These are phyloP conservation scores for Lutraria rhynchaena DNA, from an alignment of 1,140 invertebrate genomes.

Conservation along the genomic window DNA sequence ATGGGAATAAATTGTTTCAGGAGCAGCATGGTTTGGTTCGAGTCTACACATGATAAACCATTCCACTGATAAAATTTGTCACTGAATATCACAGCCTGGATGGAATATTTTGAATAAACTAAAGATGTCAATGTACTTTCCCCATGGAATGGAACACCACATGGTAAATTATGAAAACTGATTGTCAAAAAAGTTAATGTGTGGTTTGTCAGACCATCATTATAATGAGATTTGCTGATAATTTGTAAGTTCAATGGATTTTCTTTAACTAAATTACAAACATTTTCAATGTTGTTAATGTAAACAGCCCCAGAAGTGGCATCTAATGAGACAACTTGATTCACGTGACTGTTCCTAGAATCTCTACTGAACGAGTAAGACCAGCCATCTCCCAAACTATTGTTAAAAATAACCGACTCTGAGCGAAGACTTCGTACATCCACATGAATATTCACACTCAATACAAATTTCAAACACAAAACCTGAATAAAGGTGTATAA, in stretches of 20 bases:
- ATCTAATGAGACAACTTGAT: constrained; percentile 42
- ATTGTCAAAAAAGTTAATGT: constrained; percentile 63
- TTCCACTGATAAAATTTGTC: constrained; percentile 42
- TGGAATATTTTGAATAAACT: constrained; percentile 24
- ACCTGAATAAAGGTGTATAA: constrained; percentile 16
- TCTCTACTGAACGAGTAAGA: constrained; percentile 33
- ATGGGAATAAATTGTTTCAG: constrained; percentile 60
- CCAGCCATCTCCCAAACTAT: constrained; percentile 37
- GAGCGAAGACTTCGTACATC: not conserved
- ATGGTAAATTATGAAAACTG: constrained; percentile 60
- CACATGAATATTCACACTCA: constrained; percentile 22
- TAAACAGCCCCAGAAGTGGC: constrained; percentile 7
- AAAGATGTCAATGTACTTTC: constrained; percentile 28
- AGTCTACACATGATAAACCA: constrained; percentile 49
- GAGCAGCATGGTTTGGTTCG: constrained; percentile 31
- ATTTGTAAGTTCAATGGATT: constrained; percentile 62
- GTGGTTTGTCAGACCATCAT: constrained; percentile 38
- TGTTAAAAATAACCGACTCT: constrained; percentile 24
- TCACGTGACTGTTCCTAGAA: not conserved
- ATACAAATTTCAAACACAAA: constrained; percentile 2
- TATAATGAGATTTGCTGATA: constrained; percentile 47
- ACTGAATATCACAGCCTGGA: constrained; percentile 48
- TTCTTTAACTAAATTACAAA: constrained; percentile 37
- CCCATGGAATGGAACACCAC: constrained; percentile 44
- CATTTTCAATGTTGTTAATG: not conserved